Evolutionary conservation across 2,888 invertebrate species (phyloP).

Genomic region (Sinopyrophorus schimmeli): DNA sequence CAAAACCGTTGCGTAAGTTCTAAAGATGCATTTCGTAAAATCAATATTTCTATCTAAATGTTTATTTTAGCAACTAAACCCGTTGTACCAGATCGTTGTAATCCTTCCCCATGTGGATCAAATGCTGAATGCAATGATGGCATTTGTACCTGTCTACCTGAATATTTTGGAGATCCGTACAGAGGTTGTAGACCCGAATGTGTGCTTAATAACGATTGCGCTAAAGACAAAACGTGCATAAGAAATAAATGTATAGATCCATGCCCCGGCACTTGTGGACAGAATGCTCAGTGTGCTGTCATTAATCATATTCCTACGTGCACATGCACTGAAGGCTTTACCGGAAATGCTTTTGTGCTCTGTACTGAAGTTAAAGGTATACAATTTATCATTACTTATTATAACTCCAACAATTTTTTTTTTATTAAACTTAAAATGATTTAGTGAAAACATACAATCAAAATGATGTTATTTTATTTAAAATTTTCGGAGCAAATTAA

Average conservation of each 20-base stretch:
- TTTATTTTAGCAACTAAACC: constrained; percentile 39
- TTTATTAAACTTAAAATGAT: too few relatives aligned
- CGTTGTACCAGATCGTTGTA: constrained; percentile 54
- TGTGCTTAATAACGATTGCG: constrained; percentile 74
- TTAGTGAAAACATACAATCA: too few relatives aligned
- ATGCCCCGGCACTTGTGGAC: constrained; percentile 78
- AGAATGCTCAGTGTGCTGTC: constrained; percentile 74
- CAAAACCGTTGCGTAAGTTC: constrained; percentile 55
- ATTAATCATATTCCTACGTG: constrained; percentile 80
- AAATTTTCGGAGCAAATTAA: too few relatives aligned
- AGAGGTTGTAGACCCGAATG: constrained; percentile 80
- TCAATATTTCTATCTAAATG: background rate
- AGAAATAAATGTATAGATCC: constrained; percentile 77
- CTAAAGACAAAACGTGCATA: constrained; percentile 69
- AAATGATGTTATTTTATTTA: too few relatives aligned
- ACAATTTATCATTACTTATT: too few relatives aligned
- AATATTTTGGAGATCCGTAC: constrained; percentile 79
- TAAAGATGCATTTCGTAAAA: constrained; percentile 46
- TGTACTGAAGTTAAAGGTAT: constrained; percentile 62
- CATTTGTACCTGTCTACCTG: constrained; percentile 70
- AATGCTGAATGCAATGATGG: constrained; percentile 73
- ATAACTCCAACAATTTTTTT: too few relatives aligned
- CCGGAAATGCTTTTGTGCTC: constrained; percentile 72
- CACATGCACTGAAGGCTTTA: constrained; percentile 69
- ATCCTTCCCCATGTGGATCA: constrained; percentile 67